Base-by-base conservation (phyloP, 1,140 invertebrate species). In the Delia radicum region DNA sequence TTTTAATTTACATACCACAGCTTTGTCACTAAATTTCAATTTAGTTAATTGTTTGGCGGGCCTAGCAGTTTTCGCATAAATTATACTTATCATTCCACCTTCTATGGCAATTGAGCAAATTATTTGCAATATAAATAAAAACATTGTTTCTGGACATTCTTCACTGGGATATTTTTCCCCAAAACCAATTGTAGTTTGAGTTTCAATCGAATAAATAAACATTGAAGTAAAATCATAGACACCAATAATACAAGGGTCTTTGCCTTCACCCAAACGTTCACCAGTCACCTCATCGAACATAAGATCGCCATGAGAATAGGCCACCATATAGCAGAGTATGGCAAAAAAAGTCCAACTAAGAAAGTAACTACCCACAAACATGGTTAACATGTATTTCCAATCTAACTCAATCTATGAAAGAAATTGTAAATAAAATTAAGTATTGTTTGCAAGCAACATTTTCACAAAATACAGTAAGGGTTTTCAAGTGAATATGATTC, bases 121-220 rank as follows among this genome's bases (percentile, higher is more conserved):
- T 69, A 91, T 89, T 87, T 91, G 89, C 72, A 88, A 78, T 10
- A 90, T 88, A 79, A 91, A 88, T 2, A 96, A 88, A 63, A 96
- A 90, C 48, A 96, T 92, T 0, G 93, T 94, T 83, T 94, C 93
- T 0, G 94, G 92, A 83, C 95, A 97, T 80, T 95, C 91, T 81
- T 95, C 93, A 13, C 92, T 96, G 0, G 94, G 94, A 83, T 91
- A 93, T 69, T 95, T 88, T 12, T 88, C 88, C 2, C 92, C 92
- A 79, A 92, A 93, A 2, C 92, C 93, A 61, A 94, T 93, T 0
- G 92, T 89, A 78, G 89, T 88, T 80, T 91, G 90, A 6, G 90
- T 90, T 80, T 91, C 90, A 71, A 91, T 87, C 37, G 89, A 88
- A 82, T 91, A 90, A 79, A 91, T 88, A 24, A 91, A 82, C 71